Conservation (phyloP, 2,113 vertebrate genomes). For the Thamnaconus septentrionalis region DNA sequence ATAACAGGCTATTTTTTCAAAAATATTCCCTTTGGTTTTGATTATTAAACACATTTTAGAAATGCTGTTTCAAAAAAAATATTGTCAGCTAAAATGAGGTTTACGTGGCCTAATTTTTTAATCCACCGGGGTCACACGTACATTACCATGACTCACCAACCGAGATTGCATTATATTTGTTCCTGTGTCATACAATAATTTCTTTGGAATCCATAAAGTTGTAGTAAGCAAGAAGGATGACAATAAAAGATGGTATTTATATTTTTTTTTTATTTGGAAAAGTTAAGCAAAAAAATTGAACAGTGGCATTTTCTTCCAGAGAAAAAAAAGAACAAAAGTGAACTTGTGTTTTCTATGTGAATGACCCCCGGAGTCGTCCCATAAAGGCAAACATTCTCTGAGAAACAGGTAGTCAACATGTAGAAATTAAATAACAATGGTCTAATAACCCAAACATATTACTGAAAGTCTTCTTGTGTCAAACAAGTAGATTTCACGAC, state of each 20-base stretch:
- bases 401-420: conserved; percentile 56
- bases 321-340: conserved; percentile 57
- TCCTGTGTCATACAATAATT: too few species aligned
- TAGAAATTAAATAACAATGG: conserved; percentile 69
- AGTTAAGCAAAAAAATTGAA: conserved; percentile 61
- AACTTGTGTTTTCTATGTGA: conserved; percentile 47
- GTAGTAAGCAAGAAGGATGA: background rate
- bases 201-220: too few species aligned
- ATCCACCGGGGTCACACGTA: too few species aligned
- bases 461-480: conserved; percentile 60
- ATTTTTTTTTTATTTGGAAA: conserved; percentile 65
- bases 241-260: conserved; percentile 36
- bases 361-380: conserved; percentile 45
- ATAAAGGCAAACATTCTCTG: conserved; percentile 49
- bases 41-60: too few species aligned
- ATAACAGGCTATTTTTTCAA: too few species aligned
- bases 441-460: conserved; percentile 50
- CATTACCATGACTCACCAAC: too few species aligned
- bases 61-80: too few species aligned
- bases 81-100: too few species aligned
- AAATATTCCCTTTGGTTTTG: too few species aligned
- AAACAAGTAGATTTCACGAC: conserved; percentile 63
- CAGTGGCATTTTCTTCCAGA: conserved; percentile 73
- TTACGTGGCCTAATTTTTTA: too few species aligned
- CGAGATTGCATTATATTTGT: too few species aligned